phyloP scores from a whole-genome alignment of 2,888 invertebrate genomes.

The Helicoverpa assulta region DNA sequence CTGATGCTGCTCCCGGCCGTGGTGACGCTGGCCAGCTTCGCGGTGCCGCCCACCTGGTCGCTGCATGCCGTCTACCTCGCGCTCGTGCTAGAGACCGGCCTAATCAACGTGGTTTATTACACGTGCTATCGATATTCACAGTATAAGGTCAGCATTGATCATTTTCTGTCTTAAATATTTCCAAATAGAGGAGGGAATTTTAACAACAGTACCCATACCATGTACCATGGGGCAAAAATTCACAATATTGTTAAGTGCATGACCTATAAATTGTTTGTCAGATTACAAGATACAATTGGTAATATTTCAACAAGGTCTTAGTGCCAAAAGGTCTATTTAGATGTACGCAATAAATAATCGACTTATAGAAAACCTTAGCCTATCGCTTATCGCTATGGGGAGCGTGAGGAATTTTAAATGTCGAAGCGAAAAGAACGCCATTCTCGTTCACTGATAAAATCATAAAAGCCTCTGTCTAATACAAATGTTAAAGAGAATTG shows the following conservation, averaged over 20 bases:
- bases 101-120: constrained; percentile 81
- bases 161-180: neutral
- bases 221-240: neutral
- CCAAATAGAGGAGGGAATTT: neutral
- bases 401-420: no score
- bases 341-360: no score
- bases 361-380: neutral
- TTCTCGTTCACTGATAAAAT: no score
- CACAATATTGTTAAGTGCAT: no score
- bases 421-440: no score
- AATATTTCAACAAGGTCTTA: no score
- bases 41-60: constrained; percentile 78
- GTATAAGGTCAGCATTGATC: constrained; percentile 73
- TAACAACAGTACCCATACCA: neutral
- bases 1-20: constrained; percentile 85
- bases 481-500: no score
- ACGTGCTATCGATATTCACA: constrained; percentile 77
- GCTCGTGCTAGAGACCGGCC: constrained; percentile 78
- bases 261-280: no score
- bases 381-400: no score
- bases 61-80: constrained; percentile 80
- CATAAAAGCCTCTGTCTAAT: no score
- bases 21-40: constrained; percentile 77
- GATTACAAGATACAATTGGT: no score
- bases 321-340: no score